Base-by-base conservation (phyloP, 2,113 vertebrate species). In the Semicossyphus pulcher region DNA sequence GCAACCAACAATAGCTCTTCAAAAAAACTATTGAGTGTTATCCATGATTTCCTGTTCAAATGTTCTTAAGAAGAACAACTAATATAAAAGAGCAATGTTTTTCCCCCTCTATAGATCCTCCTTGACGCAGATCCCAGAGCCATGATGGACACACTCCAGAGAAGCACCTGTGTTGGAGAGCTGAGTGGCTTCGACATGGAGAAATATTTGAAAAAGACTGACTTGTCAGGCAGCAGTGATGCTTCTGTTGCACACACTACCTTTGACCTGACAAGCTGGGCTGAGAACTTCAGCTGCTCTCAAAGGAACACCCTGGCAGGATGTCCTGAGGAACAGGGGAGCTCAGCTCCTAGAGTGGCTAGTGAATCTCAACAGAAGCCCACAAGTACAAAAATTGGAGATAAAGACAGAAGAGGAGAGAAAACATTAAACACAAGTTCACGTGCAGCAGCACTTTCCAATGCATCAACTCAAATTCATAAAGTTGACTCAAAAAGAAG, bases 191-290 rank as follows among this genome's bases (percentile, higher is more conserved):
- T 96, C 74, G 95, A 99, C 89, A 92, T 98, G 72, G 97, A 98
- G 79, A 98, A 96, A 88, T 98, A 98, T 66, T 92, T 98, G 42
- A 95, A 91, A 84, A 93, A 87, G 88, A 91, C 91, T 1, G 93
- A 97, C 1, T 31, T 92, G 3, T 87, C 81, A n/a, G 80, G 32
- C 47, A 86, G 90, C 91, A 91, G 92, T 83, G 88, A 95, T 72
- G 21, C 71, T 16, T 93, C 92, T 26, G 57, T 70, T 23, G 90
- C 80, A 28, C 88, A 90, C 10, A 90, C 74, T 4, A 93, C 87
- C 52, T 88, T 94, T 60, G 86, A 94, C 48, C 56, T 93, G 45
- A 91, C 83, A 1, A 75, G 26, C 54, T 88, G 85, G 86, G 78
- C 76, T 6, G 76, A 89, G 26, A 62, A 72, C 72, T 71, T 84